A percentile compares a stretch with the other conserved stretches of the same genome.
These are phyloP conservation scores for Picus viridis DNA, from an alignment of 2,797 vertebrate species.

Conservation along the genomic window DNA sequence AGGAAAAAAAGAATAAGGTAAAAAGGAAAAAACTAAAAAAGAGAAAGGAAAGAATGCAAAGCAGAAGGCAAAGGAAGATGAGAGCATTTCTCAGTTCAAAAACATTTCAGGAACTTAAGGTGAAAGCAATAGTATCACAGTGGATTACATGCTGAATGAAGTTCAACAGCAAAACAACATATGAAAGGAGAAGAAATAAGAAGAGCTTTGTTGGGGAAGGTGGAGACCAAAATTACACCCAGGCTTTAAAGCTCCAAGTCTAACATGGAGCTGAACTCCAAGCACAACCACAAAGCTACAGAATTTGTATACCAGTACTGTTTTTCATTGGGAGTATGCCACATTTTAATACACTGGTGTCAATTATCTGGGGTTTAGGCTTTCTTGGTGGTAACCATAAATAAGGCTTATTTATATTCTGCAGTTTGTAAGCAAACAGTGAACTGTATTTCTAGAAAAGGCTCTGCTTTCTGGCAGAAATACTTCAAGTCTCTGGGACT, in stretches of 20 bases:
- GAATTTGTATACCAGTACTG: background rate
- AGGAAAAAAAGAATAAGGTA: background rate
- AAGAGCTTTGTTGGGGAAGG: background rate
- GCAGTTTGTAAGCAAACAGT: background rate
- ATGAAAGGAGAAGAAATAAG: background rate
- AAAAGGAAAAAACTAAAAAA: background rate
- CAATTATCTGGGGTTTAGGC: background rate
- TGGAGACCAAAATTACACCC: background rate
- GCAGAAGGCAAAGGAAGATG: background rate
- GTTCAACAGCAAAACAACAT: background rate
- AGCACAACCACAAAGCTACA: background rate
- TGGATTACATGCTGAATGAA: background rate
- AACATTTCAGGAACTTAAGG: background rate
- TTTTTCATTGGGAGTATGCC: background rate
- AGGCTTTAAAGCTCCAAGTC: background rate
- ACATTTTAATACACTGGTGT: background rate
- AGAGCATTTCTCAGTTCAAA: background rate
- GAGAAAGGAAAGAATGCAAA: background rate
- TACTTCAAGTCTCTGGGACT: background rate
- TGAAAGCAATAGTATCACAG: background rate
- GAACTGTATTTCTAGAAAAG: slow-evolving; percentile 8
- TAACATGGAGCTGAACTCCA: background rate
- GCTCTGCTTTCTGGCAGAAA: background rate
- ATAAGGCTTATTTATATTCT: background rate
- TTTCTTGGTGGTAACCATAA: background rate